A percentile compares a stretch with the other conserved stretches of the same genome.
phyloP scores from a whole-genome alignment of 2,797 vertebrate genomes.

The Eulemur mongoz region DNA sequence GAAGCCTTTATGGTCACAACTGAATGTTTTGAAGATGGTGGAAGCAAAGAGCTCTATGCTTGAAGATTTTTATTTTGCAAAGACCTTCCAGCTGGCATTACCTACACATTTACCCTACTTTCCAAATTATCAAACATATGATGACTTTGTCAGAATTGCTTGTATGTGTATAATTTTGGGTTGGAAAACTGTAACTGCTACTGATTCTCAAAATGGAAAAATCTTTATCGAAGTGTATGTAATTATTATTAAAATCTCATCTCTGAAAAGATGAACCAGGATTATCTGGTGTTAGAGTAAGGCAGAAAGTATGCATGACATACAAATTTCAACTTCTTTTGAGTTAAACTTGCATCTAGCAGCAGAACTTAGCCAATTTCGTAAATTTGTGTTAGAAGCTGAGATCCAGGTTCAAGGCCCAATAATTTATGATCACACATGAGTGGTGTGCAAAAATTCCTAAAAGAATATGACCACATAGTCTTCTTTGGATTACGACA shows the following conservation, averaged over 20 bases:
- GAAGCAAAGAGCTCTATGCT: constrained; percentile 25
- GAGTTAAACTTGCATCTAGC: not conserved
- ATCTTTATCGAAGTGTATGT: not conserved
- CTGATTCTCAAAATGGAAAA: not conserved
- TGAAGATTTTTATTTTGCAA: not conserved
- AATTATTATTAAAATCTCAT: not conserved
- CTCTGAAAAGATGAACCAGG: not conserved
- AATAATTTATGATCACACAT: not conserved
- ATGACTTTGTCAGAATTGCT: not conserved
- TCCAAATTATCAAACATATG: constrained; percentile 16
- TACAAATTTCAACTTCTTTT: constrained; percentile 22
- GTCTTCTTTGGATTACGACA: not conserved
- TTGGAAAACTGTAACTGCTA: not conserved
- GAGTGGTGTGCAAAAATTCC: not conserved
- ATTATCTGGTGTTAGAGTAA: not conserved
- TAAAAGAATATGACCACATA: not conserved
- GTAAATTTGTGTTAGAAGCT: not conserved
- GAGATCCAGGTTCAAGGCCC: not conserved
- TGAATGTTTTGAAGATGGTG: constrained; percentile 66
- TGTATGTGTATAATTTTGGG: not conserved
- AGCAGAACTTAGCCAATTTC: not conserved
- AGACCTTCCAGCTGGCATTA: not conserved
- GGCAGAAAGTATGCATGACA: not conserved
- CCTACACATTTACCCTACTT: not conserved
- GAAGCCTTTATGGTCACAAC: constrained; percentile 56